These are phyloP conservation scores for Ormia ochracea DNA, from an alignment of 2,888 invertebrate species.

Conservation along the genomic window DNA sequence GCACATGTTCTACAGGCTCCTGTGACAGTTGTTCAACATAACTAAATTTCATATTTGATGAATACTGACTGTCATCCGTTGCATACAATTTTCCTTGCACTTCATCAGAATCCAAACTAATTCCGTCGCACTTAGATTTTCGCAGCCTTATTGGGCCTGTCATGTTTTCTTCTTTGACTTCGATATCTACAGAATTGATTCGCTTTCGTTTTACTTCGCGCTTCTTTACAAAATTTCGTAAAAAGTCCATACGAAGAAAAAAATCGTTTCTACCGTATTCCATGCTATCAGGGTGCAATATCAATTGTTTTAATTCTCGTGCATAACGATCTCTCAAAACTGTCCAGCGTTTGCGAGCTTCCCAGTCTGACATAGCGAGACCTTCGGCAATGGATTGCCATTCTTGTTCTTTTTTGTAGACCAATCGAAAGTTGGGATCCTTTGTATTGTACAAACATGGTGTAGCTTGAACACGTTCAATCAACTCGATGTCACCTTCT, in stretches of 20 bases:
- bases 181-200: not conserved
- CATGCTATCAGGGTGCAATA: slow-evolving; percentile 67
- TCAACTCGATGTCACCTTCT: slow-evolving; percentile 70
- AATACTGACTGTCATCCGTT: slow-evolving; percentile 33
- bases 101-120: slow-evolving; percentile 57
- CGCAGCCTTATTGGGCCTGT: slow-evolving; percentile 15
- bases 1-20: not conserved
- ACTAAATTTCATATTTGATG: slow-evolving; percentile 7
- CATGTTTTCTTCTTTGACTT: not conserved
- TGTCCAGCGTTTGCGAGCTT: slow-evolving; percentile 75
- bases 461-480: slow-evolving; percentile 71
- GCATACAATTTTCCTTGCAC: slow-evolving; percentile 1
- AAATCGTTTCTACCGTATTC: slow-evolving; percentile 72
- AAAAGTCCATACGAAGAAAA: slow-evolving; percentile 73
- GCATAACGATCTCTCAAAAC: slow-evolving; percentile 76
- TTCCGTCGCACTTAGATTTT: slow-evolving; percentile 13
- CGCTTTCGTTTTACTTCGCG: slow-evolving; percentile 58
- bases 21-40: slow-evolving; percentile 36
- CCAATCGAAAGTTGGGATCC: slow-evolving; percentile 73
- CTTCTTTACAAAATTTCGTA: slow-evolving; percentile 72
- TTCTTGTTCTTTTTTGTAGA: slow-evolving; percentile 73
- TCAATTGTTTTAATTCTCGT: slow-evolving; percentile 74
- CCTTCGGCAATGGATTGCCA: slow-evolving; percentile 74
- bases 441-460: slow-evolving; percentile 75
- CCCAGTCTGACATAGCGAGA: slow-evolving; percentile 68